Base-by-base conservation (phyloP, 2,113 vertebrate genomes). In the Albula goreensis region DNA sequence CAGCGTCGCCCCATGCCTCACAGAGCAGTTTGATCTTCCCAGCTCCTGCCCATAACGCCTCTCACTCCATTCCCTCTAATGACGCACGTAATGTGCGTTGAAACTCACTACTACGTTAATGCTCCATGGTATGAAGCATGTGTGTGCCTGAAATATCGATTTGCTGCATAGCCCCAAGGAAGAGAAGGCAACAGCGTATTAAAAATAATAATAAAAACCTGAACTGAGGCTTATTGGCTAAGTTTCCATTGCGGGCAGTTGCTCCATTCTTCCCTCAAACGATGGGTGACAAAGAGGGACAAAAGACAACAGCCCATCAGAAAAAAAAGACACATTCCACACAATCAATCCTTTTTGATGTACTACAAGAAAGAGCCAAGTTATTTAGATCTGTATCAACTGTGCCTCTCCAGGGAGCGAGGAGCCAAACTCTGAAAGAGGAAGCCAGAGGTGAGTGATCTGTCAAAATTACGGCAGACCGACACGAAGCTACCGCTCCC, bases 341-440 rank as follows among this genome's bases (percentile, higher is more conserved):
- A 63, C 17, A 52, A 85, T 48, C 50, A 78, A 13, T n/a, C 19
- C 57, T 81, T 17, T 52, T 52, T 50, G n/a, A 81, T 70, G 80
- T 52, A 52, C 22, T 51, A 50, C 49, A 50, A 56, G 60, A 25
- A 74, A 81, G 11, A 6, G 41, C 25, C 41, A 5, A 9, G 49
- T 81, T 85, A 81, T 80, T 51, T n/a, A 52, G 22, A 81, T 66
- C 48, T 50, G 7, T 81, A 48, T 81, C 57, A 25, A 31, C 31
- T 51, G 41, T 79, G 51, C 50, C 78, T 60, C 50, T 12, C 8
- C 22, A 49, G 79, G 48, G 50, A 50, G 9, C 52, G 51, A 66
- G 80, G 17, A 11, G 49, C 6, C 57, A 51, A 25, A 48, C 50
- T n/a, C 4, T 31, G 83, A 56, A 31, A 31, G 7, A n/a, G 49